phyloP scores from a whole-genome alignment of 2,888 invertebrate species.

The Eupithecia exiguata region DNA sequence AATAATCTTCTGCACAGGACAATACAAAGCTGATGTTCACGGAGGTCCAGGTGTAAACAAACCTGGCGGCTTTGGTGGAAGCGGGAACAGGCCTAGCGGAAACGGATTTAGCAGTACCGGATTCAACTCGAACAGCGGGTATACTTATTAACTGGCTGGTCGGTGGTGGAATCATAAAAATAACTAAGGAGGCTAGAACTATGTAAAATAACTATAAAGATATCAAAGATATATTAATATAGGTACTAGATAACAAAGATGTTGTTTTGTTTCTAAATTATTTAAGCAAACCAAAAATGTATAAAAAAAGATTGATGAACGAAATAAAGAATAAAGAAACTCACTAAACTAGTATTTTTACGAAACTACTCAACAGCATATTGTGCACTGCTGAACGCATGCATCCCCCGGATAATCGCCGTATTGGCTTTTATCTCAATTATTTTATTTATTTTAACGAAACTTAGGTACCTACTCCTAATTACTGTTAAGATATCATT shows the following conservation, averaged over 20 bases:
- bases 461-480: no score
- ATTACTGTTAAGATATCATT: not conserved
- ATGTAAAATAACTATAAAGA: not conserved
- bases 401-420: no score
- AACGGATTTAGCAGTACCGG: slow-evolving; percentile 46
- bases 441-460: no score
- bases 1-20: slow-evolving; percentile 48
- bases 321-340: slow-evolving; percentile 2
- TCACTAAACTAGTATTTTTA: not conserved
- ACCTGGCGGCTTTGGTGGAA: slow-evolving; percentile 29
- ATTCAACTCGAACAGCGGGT: slow-evolving; percentile 62
- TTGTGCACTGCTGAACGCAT: no score
- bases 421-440: no score
- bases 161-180: not conserved
- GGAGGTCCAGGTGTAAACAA: slow-evolving; percentile 48
- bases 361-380: not conserved
- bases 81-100: slow-evolving; percentile 8
- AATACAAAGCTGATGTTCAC: slow-evolving; percentile 58
- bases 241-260: not conserved
- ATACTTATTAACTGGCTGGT: slow-evolving; percentile 41
- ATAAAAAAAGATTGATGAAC: not conserved
- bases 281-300: slow-evolving; percentile 17
- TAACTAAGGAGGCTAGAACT: not conserved
- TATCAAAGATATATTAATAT: slow-evolving; percentile 1
- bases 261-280: slow-evolving; percentile 4